Evolutionary conservation across 2,113 vertebrate species (phyloP).

Genomic region (Alligator sinensis): DNA sequence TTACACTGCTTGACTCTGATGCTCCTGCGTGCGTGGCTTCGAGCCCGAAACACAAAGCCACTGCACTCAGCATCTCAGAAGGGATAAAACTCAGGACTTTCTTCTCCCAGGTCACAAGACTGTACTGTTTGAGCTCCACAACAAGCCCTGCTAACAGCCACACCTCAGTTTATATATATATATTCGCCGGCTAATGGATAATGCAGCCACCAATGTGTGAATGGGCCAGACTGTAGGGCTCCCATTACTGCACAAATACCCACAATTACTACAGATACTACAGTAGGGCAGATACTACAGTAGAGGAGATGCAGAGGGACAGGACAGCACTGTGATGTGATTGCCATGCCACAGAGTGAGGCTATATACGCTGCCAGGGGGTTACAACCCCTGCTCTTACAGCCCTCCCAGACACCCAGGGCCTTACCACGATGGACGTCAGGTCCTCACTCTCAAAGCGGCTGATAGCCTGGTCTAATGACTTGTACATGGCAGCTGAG

Average conservation of each 20-base stretch:
- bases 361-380: background rate
- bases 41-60: background rate
- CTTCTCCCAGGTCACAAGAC: background rate
- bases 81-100: background rate
- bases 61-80: fast-evolving
- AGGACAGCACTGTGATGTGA: background rate
- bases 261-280: background rate
- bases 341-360: background rate
- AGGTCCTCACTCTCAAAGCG: constrained; percentile 99
- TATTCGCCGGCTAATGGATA: constrained; percentile 6
- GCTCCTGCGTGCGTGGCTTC: background rate
- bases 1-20: constrained; percentile 57
- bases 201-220: constrained; percentile 34
- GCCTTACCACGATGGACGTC: constrained; percentile 96
- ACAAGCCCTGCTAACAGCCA: constrained; percentile 18
- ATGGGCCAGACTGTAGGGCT: background rate
- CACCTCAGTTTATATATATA: background rate
- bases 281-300: constrained; percentile 11
- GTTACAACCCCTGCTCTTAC: background rate
- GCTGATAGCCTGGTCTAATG: constrained; percentile 97
- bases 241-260: no score
- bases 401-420: background rate
- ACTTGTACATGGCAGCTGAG: constrained; percentile 98
- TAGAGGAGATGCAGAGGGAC: background rate
- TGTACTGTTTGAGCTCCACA: background rate